Base-by-base conservation (phyloP, 2,888 invertebrate genomes). In the Mystacides longicornis region DNA sequence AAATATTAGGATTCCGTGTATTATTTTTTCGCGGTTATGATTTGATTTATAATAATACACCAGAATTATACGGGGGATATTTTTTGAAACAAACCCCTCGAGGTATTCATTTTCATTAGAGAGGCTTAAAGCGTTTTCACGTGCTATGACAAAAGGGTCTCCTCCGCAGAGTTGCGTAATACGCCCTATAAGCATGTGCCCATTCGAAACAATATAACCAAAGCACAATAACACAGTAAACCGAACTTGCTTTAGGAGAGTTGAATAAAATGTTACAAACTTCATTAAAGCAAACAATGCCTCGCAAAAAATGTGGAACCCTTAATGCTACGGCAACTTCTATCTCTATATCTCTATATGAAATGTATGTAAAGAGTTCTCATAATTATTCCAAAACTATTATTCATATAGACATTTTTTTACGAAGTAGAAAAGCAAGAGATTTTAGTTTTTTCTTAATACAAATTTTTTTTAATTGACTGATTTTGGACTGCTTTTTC, bases 11-110 rank as follows among this genome's bases (percentile, higher is more conserved):
- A 37, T 3, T 37, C 3, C n/a, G n/a, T n/a, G 3, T 7, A 37
- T 37, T 37, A 37, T 37, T 3, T n/a, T 14, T 7, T 3, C 3
- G 16, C 4, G 16, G 14, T 16, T 37, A 14, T 37, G 37, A 37
- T 37, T 37, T 37, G 37, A 37, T 37, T 37, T 37, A 37, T 37
- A 37, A 37, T 37, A 37, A 7, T 37, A 37, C 37, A 37, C 37
- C 37, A 37, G 14, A 37, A 37, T 37, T 37, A 37, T 37, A 14
- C 37, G n/a, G n/a, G n/a, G n/a, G n/a, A n/a, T n/a, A n/a, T 14
- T 37, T 37, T 37, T 37, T 7, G 14, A 37, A 37, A 3, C 4
- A 37, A 37, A 37, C 4, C 37, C 37, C 37, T 14, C 37, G 37
- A 7, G 37, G 16, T 7, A 37, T 37, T 37, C 37, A 37, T 37